These are phyloP conservation scores for Papilio dardanus DNA, from an alignment of 1,140 invertebrate genomes.

Conservation along the genomic window DNA sequence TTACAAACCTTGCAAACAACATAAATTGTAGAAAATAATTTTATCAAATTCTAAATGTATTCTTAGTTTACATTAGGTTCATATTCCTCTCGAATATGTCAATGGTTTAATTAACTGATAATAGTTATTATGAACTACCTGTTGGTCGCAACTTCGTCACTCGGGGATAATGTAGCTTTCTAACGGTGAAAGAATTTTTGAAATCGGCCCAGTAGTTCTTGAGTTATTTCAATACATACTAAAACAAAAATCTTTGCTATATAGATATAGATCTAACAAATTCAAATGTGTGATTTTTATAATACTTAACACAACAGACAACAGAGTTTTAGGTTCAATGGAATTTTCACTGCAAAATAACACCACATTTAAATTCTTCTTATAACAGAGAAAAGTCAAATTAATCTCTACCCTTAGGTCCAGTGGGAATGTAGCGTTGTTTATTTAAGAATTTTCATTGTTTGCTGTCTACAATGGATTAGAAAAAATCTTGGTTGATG, in stretches of 20 bases:
- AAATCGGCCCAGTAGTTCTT: too few relatives aligned
- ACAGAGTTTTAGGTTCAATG: background rate
- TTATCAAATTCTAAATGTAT: background rate
- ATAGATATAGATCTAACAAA: too few relatives aligned
- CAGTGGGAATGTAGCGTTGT: conserved; percentile 4
- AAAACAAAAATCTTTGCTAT: background rate
- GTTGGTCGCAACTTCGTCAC: too few relatives aligned
- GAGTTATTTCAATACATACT: too few relatives aligned
- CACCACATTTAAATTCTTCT: background rate
- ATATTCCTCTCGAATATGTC: too few relatives aligned
- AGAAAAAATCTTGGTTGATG: background rate
- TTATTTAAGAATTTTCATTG: conserved; percentile 20
- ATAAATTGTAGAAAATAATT: background rate
- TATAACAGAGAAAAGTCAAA: background rate
- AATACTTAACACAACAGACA: background rate
- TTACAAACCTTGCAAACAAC: background rate
- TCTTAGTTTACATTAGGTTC: background rate
- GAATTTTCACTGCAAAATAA: background rate
- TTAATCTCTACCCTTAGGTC: background rate
- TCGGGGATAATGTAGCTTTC: too few relatives aligned
- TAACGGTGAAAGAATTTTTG: too few relatives aligned
- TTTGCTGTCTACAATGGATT: background rate
- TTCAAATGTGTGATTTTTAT: too few relatives aligned
- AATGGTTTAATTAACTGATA: too few relatives aligned
- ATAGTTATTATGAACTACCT: too few relatives aligned